phyloP scores from a whole-genome alignment of 1,140 invertebrate species.

The Euborellia annulipes region DNA sequence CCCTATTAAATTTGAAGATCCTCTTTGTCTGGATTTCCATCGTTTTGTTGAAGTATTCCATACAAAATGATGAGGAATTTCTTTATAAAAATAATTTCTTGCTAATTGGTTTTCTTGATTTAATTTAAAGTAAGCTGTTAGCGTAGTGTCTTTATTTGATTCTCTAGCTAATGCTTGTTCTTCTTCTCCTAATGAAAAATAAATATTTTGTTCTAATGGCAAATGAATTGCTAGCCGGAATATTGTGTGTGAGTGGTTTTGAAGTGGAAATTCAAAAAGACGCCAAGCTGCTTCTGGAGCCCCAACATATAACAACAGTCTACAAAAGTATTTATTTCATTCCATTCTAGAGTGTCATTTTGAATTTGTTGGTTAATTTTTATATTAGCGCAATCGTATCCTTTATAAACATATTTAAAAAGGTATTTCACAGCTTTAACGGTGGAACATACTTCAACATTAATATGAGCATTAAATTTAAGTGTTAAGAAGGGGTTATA shows the following conservation, averaged over 20 bases:
- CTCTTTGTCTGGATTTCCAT: too few relatives aligned
- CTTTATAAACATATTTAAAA: conserved; percentile 24
- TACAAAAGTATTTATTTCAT: too few relatives aligned
- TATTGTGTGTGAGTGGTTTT: too few relatives aligned
- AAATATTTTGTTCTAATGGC: conserved; percentile 10
- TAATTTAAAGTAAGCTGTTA: conserved; percentile 14
- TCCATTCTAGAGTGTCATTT: too few relatives aligned
- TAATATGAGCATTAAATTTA: conserved; percentile 22
- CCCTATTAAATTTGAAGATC: too few relatives aligned
- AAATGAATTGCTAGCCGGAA: conserved; percentile 8
- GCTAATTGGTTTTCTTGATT: conserved; percentile 11
- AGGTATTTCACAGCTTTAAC: conserved; percentile 22
- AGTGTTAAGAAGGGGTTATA: conserved; percentile 19
- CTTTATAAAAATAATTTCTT: conserved; percentile 15
- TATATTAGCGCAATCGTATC: conserved; percentile 15
- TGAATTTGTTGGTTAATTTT: neutral
- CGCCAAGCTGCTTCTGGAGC: too few relatives aligned
- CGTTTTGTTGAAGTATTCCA: conserved; percentile 9
- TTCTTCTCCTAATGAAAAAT: conserved; percentile 9
- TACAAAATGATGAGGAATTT: conserved; percentile 16
- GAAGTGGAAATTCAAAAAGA: too few relatives aligned
- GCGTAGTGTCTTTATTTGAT: conserved; percentile 10
- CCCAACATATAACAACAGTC: too few relatives aligned
- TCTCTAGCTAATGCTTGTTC: conserved; percentile 2
- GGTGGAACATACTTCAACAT: conserved; percentile 20